A percentile compares a stretch with the other conserved stretches of the same genome.
Conservation (phyloP, 2,888 invertebrate species). For the Deilephila porcellus region DNA sequence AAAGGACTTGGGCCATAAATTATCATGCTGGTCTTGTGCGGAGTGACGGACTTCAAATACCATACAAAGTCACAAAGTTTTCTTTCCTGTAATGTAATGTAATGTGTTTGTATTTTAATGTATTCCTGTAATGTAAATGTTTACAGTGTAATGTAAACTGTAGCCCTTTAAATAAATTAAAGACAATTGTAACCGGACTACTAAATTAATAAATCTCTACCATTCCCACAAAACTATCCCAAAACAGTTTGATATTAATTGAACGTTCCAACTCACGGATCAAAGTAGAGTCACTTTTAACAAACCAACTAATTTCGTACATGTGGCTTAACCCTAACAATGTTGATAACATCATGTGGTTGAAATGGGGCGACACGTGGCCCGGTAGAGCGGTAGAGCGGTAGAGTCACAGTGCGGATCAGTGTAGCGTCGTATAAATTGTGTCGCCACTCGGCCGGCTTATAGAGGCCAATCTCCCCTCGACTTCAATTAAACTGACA, state of each 20-base stretch:
- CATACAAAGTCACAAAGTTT: too few relatives aligned
- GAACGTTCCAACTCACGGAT: neutral
- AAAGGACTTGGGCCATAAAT: too few relatives aligned
- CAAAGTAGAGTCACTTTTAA: conserved; percentile 12
- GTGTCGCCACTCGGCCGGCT: conserved; percentile 25
- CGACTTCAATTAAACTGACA: conserved; percentile 28
- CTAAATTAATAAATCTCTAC: neutral
- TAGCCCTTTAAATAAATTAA: too few relatives aligned
- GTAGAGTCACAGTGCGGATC: neutral
- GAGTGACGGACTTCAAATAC: too few relatives aligned
- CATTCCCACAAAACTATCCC: neutral
- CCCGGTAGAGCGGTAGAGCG: neutral
- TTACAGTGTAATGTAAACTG: too few relatives aligned
- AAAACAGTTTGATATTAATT: neutral
- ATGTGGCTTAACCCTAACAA: conserved; percentile 12
- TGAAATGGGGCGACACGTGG: neutral
- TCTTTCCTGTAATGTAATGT: too few relatives aligned
- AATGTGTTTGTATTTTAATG: too few relatives aligned
- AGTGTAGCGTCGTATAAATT: conserved; percentile 11
- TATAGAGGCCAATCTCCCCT: conserved; percentile 25
- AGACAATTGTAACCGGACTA: too few relatives aligned
- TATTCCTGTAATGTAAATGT: too few relatives aligned
- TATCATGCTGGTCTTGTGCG: too few relatives aligned
- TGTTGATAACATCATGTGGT: conserved; percentile 9
- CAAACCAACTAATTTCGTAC: conserved; percentile 9